Base-by-base conservation (phyloP, 2,888 invertebrate species). In the Synergus itoensis region DNA sequence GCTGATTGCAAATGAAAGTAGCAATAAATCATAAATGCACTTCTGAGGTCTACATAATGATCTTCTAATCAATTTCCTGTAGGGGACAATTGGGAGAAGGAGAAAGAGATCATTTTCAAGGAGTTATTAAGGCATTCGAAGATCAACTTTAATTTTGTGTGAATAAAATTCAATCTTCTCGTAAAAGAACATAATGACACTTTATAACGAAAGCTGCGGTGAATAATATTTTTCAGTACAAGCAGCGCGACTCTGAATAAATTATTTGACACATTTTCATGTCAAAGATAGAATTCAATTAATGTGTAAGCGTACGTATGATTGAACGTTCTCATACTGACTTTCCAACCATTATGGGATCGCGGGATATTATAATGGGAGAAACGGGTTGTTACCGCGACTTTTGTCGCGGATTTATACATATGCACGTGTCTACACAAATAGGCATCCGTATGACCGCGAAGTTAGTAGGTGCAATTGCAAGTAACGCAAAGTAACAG, bases 401-500 rank as follows among this genome's bases (percentile, higher is more conserved):
- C 28, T 73, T 73, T 73, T 73, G 73, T 73, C 73, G 73, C 73
- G 48, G 73, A 73, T 73, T 73, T 53, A 12, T 4, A 16, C 40
- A 48, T 48, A 18, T 69, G 28, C 11, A 69, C 69, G 69, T 48
- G 36, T 69, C 36, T 48, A 28, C 16, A 21, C n/a, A 69, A 14
- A 69, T 3, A 67, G 14, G 21, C 18, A 45, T 69, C 21, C 43
- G 67, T 45, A 67, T 67, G 9, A 11, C 4, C 21, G 60, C 60
- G 21, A 67, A 43, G 41, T 40, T 43, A 18, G n/a, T 43, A 67
- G 43, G 67, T 41, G 67, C 67, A 67, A 67, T 67, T 67, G 41
- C 67, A 67, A 67, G 67, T 67, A 67, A 67, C 67, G 67, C 43
- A 67, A 67, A 67, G 67, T 67, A 67, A 67, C 43, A 67, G 67